A percentile compares a stretch with the other conserved stretches of the same genome.
phyloP scores from a whole-genome alignment of 2,113 vertebrate species.

The Pollimyrus isidori region DNA sequence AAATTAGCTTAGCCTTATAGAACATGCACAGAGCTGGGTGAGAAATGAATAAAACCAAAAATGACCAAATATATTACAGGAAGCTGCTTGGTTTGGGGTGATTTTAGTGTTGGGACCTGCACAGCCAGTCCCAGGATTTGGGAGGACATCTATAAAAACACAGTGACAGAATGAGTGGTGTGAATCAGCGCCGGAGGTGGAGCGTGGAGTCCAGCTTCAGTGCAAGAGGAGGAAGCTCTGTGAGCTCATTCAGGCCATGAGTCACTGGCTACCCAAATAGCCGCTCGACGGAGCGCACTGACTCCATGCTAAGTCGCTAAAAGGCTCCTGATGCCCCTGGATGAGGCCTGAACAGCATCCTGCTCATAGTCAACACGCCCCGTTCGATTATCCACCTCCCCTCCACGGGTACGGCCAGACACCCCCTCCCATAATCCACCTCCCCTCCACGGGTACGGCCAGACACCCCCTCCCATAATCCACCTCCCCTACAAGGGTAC shows the following conservation, averaged over 20 bases:
- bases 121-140: neutral
- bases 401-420: slow-evolving; percentile 22
- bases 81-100: neutral
- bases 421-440: neutral
- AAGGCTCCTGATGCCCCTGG: neutral
- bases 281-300: neutral
- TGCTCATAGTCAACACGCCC: neutral
- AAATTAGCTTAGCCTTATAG: neutral
- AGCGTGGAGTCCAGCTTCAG: neutral
- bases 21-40: neutral
- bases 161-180: neutral
- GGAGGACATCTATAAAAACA: neutral
- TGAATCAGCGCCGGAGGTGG: neutral
- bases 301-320: neutral
- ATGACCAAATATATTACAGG: neutral
- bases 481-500: slow-evolving; percentile 28
- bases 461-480: slow-evolving; percentile 32
- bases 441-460: too few species aligned
- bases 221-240: neutral
- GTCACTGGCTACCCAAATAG: neutral
- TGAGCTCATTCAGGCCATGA: neutral
- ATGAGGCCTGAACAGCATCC: neutral
- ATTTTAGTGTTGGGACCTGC: neutral
- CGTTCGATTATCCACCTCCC: slow-evolving; percentile 34
- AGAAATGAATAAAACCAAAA: neutral